Percentiles rank a stretch among this genome's conserved stretches.
Conservation (phyloP, 2,797 vertebrate species). For the Clamator glandarius region DNA sequence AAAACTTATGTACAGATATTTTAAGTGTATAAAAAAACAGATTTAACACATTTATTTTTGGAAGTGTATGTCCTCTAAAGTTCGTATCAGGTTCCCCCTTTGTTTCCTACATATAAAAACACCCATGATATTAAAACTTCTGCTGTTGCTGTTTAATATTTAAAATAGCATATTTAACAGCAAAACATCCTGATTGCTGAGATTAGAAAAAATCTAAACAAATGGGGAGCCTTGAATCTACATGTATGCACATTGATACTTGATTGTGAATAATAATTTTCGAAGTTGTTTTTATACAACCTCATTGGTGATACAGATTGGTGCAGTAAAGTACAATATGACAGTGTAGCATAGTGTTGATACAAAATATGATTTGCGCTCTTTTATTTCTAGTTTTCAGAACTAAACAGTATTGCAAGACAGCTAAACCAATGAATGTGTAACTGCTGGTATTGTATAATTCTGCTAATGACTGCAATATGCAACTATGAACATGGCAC, state of each 20-base stretch:
- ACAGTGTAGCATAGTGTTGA: conserved; percentile 71
- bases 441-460: conserved; percentile 63
- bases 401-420: conserved; percentile 75
- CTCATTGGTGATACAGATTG: conserved; percentile 70
- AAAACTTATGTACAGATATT: conserved; percentile 80
- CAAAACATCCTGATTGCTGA: conserved; percentile 35
- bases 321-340: conserved; percentile 71
- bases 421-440: conserved; percentile 75
- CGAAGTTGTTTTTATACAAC: conserved; percentile 76
- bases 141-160: conserved; percentile 44
- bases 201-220: conserved; percentile 66
- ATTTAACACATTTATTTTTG: conserved; percentile 81
- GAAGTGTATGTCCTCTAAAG: conserved; percentile 69
- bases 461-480: conserved; percentile 71
- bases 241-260: conserved; percentile 79
- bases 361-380: conserved; percentile 71
- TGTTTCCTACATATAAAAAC: conserved; percentile 48
- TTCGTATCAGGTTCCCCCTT: conserved; percentile 72
- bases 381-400: conserved; percentile 69
- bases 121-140: background rate
- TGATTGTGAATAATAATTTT: conserved; percentile 78
- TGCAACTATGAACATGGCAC: conserved; percentile 68
- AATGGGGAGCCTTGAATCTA: conserved; percentile 79
- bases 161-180: conserved; percentile 36
- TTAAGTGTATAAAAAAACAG: conserved; percentile 78